phyloP scores from a whole-genome alignment of 2,113 vertebrate genomes.

The Cyanoliseus patagonus region DNA sequence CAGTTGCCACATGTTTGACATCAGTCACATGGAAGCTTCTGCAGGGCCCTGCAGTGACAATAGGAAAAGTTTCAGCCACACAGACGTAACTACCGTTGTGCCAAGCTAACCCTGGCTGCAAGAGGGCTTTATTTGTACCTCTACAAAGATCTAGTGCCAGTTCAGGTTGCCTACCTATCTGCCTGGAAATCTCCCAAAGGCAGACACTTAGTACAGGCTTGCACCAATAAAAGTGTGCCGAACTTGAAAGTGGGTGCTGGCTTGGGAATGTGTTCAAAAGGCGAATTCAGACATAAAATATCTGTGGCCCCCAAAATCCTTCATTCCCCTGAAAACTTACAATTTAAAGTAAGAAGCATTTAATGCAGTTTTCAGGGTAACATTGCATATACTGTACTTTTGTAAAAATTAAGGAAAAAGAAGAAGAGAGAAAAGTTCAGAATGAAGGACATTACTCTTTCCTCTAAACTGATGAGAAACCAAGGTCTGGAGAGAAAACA shows the following conservation, averaged over 20 bases:
- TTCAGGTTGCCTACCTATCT: background rate
- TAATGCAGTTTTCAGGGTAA: background rate
- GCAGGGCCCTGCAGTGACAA: rapidly evolving
- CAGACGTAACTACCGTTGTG: rapidly evolving
- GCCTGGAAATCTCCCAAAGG: background rate
- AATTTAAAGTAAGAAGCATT: background rate
- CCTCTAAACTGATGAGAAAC: background rate
- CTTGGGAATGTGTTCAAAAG: background rate
- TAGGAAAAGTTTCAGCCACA: background rate
- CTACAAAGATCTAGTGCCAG: background rate
- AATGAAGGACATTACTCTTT: background rate
- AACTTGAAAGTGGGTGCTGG: background rate
- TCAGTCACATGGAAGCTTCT: background rate
- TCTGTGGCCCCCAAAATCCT: background rate
- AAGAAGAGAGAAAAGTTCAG: rapidly evolving
- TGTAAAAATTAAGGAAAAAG: background rate
- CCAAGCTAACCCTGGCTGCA: background rate
- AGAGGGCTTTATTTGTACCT: background rate
- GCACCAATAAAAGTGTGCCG: background rate
- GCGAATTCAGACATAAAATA: background rate
- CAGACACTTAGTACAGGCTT: background rate
- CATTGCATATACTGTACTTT: background rate
- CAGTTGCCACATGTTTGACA: background rate
- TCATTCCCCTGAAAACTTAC: background rate
- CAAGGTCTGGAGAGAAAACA: background rate